Evolutionary conservation across 2,888 invertebrate genomes (phyloP), one percentile per base, ranked within the genome.

Genomic region (Lepidochrysops patricia): DNA sequence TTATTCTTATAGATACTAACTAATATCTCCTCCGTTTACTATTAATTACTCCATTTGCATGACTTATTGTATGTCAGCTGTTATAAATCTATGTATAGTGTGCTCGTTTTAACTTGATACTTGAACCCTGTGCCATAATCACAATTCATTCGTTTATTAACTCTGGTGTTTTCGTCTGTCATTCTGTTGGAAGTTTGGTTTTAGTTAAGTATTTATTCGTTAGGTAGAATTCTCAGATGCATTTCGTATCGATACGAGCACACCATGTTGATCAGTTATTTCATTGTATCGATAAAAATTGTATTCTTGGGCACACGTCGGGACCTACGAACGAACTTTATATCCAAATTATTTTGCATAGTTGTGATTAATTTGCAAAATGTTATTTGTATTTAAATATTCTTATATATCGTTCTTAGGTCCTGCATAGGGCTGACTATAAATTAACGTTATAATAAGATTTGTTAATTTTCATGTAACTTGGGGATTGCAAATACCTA

Each of bases 81-180:
- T 54, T 19, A 19, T n/a, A n/a, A n/a, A 43, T 19, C 19, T 1
- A 23, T 54, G 29, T 15, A 29, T 12, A 29, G 15, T 9, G 54
- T 12, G 27, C 54, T 54, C 13, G 15, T 12, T 29, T 15, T 15
- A 19, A 54, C 29, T 54, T 19, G n/a, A 54, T 54, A 54, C 29
- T 37, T 57, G 37, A 60, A 62, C 60, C 63, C 65, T 63, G 66
- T 66, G 66, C 66, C 66, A 66, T 66, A 65, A 60, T 32, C 62
- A 61, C 63, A 62, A 60, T 58, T 65, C 61, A 64, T 61, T 58
- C 52, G 27, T 54, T 54, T 19, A 52, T 27, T 26, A 29, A 50
- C 26, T n/a, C 50, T 26, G 50, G 26, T 50, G 26, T 26, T 26
- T 19, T 15, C 27, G 29, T 32, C 29, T 29, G 27, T 32, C 54